Evolutionary conservation across 2,888 invertebrate genomes (phyloP), one percentile per base, ranked within the genome.

Genomic region (Mimumesa dahlbomi): DNA sequence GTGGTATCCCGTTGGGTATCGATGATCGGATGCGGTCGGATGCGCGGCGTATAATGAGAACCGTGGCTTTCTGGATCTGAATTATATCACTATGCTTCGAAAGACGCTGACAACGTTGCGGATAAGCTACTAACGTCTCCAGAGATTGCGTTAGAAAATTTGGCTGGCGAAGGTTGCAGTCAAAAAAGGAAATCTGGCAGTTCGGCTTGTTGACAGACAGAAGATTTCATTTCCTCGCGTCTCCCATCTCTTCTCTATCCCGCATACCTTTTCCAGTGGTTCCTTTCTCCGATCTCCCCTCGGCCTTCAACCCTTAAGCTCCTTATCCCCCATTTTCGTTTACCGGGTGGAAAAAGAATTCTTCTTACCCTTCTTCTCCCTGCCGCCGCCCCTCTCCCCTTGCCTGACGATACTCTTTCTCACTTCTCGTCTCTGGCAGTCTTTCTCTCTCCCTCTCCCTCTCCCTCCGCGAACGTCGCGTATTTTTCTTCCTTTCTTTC

Each of bases 401-500:
- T 46, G 38, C 42, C 49, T 34, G n/a, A 34, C 18, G 13, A 29
- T 50, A 34, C 9, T 42, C 11, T 45, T 18, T 43, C 31, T 22
- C 48, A 7, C 31, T 14, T 43, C 31, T 21, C 50, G 49, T 43
- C 53, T 21, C 31, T 36, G 36, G 9, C 6, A 16, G 14, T 53
- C 29, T 25, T 36, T 25, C 29, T 3, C 45, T 62, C 45, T 21
- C 58, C 62, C 40, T 58, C 50, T 31, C 56, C 38, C 71, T 48
- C 59, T 45, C 49, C 49, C 49, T 22, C 43, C 38, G 18, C 45
- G 36, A 19, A 57, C 52, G 57, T 70, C 54, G 50, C 43, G 31
- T 40, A 70, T 63, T 64, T 73, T 73, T 54, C 53, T 50, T 59
- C 61, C 46, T 36, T 57, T n/a, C n/a, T n/a, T n/a, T n/a, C n/a